Base-by-base conservation (phyloP, 1,140 invertebrate species). In the Caenorhabditis latens region DNA sequence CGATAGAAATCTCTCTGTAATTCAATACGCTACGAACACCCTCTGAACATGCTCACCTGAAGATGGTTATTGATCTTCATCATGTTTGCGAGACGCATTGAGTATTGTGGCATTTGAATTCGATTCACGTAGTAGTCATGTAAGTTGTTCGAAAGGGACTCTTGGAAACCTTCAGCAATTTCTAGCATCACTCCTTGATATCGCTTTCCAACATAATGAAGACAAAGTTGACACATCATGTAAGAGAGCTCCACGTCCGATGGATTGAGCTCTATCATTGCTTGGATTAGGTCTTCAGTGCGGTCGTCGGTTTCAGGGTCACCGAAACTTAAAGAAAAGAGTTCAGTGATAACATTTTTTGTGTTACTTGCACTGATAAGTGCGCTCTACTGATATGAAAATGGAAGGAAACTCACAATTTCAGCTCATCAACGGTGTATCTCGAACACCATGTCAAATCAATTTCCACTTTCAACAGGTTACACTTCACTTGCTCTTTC, bases 21-120 rank as follows among this genome's bases (percentile, higher is more conserved):
- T 63, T 8, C 3, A 14, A 63, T 63, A 40, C 61, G 7, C 24
- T 13, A 32, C 32, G 2, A 32, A 32, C 32, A 32, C 32, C 32
- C 32, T 32, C 32, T 32, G 32, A 32, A 32, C 32, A 32, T 2
- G 32, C 4, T 19, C 14, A 63, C 61, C 65, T 71, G 65, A 43
- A 71, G 43, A 71, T 43, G 40, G 46, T 71, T 71, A 71, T 43
- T 71, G 65, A 71, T 43, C 65, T 71, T 71, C 65, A 71, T 71
- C 40, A 71, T 71, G 16, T 43, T 19, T 14, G 65, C 65, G 4
- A 71, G 4, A 19, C 65, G 43, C 42, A 43, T 19, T 19, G 65
- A 71, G 19, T 71, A 71, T 8, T 71, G 40, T n/a, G 65, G 65
- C 40, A 43, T 43, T 14, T 46, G 43, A 1, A 71, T 8, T 19